Evolutionary conservation across 2,113 vertebrate species (phyloP).

Genomic region (Podarcis raffonei): DNA sequence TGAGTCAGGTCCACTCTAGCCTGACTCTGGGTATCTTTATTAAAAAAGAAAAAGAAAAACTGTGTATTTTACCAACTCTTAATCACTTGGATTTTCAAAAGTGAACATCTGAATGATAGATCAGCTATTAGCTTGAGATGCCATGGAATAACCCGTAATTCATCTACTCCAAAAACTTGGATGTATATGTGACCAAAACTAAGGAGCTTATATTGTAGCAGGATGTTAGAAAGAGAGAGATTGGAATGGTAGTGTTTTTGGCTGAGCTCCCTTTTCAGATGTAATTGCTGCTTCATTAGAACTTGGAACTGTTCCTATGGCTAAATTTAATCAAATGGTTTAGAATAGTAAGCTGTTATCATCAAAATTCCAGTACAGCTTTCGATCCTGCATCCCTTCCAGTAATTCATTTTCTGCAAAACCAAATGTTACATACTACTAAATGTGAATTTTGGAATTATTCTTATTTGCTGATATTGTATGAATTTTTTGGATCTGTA

Average conservation of each 20-base stretch:
- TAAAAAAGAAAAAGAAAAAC: neutral
- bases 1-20: constrained; percentile 18
- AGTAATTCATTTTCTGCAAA: constrained; percentile 60
- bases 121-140: constrained; percentile 6
- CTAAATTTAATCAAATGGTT: constrained; percentile 88
- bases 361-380: constrained; percentile 76
- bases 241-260: constrained; percentile 77
- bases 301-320: constrained; percentile 83
- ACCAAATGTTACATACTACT: constrained; percentile 64
- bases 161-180: constrained; percentile 23
- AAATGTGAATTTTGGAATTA: constrained; percentile 62
- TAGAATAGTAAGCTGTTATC: constrained; percentile 77
- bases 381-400: constrained; percentile 64
- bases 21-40: constrained; percentile 34
- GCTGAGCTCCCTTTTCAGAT: constrained; percentile 80
- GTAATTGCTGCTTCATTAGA: constrained; percentile 88
- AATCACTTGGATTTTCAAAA: neutral
- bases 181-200: constrained; percentile 54
- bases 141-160: neutral
- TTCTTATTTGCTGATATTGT: constrained; percentile 44
- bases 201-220: constrained; percentile 69
- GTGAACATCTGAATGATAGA: neutral
- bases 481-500: too few relatives aligned
- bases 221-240: constrained; percentile 75
- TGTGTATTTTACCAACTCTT: neutral